Evolutionary conservation across 2,797 vertebrate genomes (phyloP).

Genomic region (Onychomys torridus): DNA sequence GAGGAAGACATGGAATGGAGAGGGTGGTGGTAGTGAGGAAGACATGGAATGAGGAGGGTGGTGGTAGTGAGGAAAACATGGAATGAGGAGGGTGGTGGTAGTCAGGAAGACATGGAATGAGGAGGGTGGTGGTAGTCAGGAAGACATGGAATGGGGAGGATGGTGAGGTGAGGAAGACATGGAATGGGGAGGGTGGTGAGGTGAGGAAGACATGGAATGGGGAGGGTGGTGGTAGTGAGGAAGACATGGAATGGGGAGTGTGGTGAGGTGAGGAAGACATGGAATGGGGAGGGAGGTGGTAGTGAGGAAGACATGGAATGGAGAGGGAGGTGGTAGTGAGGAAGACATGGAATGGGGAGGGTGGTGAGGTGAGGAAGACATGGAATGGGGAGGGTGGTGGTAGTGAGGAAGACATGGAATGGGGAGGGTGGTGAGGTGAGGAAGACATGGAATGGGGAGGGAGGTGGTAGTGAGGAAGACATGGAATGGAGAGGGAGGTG

Average conservation of each 20-base stretch:
- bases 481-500: too few species aligned
- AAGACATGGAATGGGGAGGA: too few species aligned
- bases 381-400: accelerated
- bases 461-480: too few species aligned
- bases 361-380: too few species aligned
- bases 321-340: accelerated
- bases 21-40: accelerated
- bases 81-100: too few species aligned
- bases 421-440: accelerated
- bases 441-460: too few species aligned
- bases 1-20: not conserved
- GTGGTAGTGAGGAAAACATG: too few species aligned
- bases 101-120: too few species aligned
- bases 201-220: not conserved
- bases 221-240: accelerated
- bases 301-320: accelerated
- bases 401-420: not conserved
- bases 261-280: accelerated
- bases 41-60: too few species aligned
- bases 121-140: too few species aligned
- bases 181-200: too few species aligned
- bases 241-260: not conserved
- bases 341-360: not conserved
- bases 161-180: too few species aligned
- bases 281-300: accelerated